Evolutionary conservation across 2,797 vertebrate genomes (phyloP), one percentile per base, ranked within the genome.

Genomic region (Nannoperca australis): DNA sequence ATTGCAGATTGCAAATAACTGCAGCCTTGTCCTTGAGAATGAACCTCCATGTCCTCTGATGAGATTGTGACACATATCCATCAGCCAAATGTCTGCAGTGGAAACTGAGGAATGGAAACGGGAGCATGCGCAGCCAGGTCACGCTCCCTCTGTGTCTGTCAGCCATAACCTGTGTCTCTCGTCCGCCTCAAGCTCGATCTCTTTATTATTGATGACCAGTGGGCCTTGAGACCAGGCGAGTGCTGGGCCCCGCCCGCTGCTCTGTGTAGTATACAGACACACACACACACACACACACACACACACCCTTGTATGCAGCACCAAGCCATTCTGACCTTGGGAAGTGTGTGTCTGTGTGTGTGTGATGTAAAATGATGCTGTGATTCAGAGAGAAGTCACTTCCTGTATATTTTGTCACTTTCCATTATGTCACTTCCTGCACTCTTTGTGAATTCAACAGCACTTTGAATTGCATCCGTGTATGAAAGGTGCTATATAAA

Each of bases 141-240:
- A n/a, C 5, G 7, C 38, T 76, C 24, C 38, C 34, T 68, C 71
- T 60, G 40, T 63, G 64, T 78, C 50, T 79, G 60, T 78, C 65
- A 58, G 74, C 59, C 58, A 24, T 61, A 77, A 81, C 66, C 54
- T 27, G 62, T 60, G 20, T 81, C 59, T 90, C 56, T 85, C 22
- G 0, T 72, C 55, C 32, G 3, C 67, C 38, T 38, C 36, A 14
- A 74, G 53, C 78, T 82, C 36, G 1, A 54, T 80, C 75, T 75
- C 72, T 91, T 56, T 78, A 91, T 93, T 90, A 91, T 94, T 93
- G 82, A 93, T 91, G 89, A 79, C 87, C 78, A 40, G 10, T 8
- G 85, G 76, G 87, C 69, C 84, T 84, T 76, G 76, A 78, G 83
- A 88, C 65, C 38, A 55, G 81, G 27, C 67, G 5, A 34, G 34